Percentiles rank a stretch among this genome's conserved stretches.
Evolutionary conservation across 2,797 vertebrate species (phyloP).

Genomic region (Neosilurus mollespiculum): DNA sequence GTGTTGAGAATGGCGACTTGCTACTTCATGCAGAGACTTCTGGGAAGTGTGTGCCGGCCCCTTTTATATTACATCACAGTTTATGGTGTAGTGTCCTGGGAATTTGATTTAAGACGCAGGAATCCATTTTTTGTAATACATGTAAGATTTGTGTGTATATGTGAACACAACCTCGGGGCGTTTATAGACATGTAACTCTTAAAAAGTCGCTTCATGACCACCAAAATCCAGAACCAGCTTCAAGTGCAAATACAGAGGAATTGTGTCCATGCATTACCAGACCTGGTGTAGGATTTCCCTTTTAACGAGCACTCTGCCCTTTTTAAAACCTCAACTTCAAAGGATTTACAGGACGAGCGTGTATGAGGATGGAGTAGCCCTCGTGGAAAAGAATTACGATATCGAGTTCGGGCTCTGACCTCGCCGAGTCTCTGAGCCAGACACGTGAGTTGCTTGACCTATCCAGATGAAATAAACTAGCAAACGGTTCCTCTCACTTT

Average conservation of each 20-base stretch:
- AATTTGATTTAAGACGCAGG: background rate
- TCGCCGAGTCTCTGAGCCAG: slow-evolving; percentile 61
- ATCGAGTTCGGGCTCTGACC: slow-evolving; percentile 59
- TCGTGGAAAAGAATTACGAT: slow-evolving; percentile 68
- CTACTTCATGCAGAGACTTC: too few species aligned
- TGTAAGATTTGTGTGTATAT: background rate
- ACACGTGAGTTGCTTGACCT: slow-evolving; percentile 58
- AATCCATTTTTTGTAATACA: background rate
- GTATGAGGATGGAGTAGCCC: slow-evolving; percentile 61
- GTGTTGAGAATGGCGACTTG: too few species aligned
- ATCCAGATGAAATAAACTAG: slow-evolving; percentile 54
- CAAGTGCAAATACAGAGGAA: slow-evolving; percentile 56
- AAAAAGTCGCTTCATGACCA: background rate
- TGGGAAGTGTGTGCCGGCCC: too few species aligned
- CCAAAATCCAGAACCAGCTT: background rate
- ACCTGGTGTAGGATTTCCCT: slow-evolving; percentile 64
- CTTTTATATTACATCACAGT: background rate
- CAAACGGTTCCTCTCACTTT: slow-evolving; percentile 65
- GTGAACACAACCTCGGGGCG: slow-evolving; percentile 51
- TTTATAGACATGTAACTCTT: slow-evolving; percentile 55
- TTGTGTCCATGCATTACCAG: slow-evolving; percentile 55
- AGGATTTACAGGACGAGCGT: slow-evolving; percentile 66
- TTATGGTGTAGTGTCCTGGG: background rate
- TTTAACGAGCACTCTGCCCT: slow-evolving; percentile 56
- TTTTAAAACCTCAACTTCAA: slow-evolving; percentile 66